A percentile compares a stretch with the other conserved stretches of the same genome.
phyloP scores from a whole-genome alignment of 2,888 invertebrate species.

The Harpalus rubripes region DNA sequence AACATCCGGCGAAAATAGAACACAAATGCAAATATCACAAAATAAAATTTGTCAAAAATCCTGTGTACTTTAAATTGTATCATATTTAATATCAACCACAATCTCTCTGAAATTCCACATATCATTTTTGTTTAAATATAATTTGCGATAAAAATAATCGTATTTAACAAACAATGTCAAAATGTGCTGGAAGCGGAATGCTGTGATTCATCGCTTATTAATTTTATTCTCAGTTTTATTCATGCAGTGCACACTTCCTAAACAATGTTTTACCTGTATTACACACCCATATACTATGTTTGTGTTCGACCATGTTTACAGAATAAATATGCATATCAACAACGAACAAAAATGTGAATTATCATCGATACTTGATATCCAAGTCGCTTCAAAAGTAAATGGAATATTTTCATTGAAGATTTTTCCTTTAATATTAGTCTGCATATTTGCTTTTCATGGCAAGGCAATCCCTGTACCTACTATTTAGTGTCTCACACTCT shows the following conservation, averaged over 20 bases:
- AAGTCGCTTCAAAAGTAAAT: neutral
- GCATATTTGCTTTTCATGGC: constrained; percentile 7
- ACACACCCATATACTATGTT: constrained; percentile 21
- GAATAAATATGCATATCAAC: constrained; percentile 41
- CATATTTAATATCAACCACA: too few species aligned
- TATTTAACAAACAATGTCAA: too few species aligned
- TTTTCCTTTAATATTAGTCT: neutral
- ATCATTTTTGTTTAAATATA: too few species aligned
- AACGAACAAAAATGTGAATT: constrained; percentile 20
- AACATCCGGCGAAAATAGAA: too few species aligned
- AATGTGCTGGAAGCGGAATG: neutral
- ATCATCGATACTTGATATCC: constrained; percentile 38
- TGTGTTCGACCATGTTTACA: constrained; percentile 11
- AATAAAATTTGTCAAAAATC: too few species aligned
- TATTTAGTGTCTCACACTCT: too few species aligned
- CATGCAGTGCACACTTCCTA: constrained; percentile 23
- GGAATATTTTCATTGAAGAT: neutral
- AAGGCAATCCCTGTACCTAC: too few species aligned
- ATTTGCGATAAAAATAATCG: too few species aligned
- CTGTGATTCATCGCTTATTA: constrained; percentile 19
- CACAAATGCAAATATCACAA: too few species aligned
- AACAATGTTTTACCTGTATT: constrained; percentile 25
- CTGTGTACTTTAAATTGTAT: too few species aligned
- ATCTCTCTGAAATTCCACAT: too few species aligned
- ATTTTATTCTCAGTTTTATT: constrained; percentile 21